Conservation (phyloP, 2,888 invertebrate species). For the Hypsopygia costalis region DNA sequence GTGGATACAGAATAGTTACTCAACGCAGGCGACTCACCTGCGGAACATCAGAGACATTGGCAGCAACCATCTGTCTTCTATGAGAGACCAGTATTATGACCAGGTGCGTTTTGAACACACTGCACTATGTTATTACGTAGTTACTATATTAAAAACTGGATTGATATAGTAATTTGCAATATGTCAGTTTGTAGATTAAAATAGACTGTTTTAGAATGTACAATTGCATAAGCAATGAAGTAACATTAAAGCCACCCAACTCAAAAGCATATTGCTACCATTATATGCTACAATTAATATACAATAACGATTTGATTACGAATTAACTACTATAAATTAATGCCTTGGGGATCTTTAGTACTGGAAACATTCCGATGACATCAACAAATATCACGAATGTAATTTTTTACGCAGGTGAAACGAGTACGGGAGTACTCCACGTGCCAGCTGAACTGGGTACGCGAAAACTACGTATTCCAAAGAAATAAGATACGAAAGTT, state of each 20-base stretch:
- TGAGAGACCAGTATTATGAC: conserved; percentile 95
- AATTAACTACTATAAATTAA: no score
- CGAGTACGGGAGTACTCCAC: conserved; percentile 96
- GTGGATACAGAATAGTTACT: conserved; percentile 95
- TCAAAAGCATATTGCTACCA: no score
- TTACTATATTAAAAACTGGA: no score
- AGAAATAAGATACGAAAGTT: conserved; percentile 96
- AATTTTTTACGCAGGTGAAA: conserved; percentile 84
- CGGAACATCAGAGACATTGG: conserved; percentile 95
- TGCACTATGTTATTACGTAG: no score
- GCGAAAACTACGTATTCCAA: conserved; percentile 97
- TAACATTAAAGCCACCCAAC: no score
- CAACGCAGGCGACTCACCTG: conserved; percentile 91
- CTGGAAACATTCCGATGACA: background rate
- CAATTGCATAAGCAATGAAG: no score
- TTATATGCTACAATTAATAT: no score
- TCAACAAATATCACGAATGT: background rate
- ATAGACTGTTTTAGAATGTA: no score
- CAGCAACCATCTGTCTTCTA: conserved; percentile 90
- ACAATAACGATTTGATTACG: no score
- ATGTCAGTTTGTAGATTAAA: no score
- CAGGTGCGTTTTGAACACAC: conserved; percentile 81
- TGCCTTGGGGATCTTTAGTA: no score
- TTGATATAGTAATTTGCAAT: no score
- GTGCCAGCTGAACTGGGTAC: conserved; percentile 94